Evolutionary conservation across 2,797 vertebrate genomes (phyloP).

Genomic region (Acrocephalus scirpaceus): DNA sequence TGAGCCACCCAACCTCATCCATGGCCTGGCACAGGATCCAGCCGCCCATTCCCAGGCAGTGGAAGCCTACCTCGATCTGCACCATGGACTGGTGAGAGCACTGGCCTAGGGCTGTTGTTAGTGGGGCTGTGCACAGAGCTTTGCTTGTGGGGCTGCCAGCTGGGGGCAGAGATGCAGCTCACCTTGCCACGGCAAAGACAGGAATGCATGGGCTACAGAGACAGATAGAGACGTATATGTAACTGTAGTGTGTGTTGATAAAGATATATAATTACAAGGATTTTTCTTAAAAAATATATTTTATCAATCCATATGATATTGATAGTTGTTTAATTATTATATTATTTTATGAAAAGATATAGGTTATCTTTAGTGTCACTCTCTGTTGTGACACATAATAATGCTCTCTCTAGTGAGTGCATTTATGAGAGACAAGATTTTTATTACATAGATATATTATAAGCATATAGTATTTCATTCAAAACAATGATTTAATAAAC

Average conservation of each 20-base stretch:
- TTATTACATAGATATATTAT: neutral
- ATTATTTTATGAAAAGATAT: neutral
- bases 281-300: neutral
- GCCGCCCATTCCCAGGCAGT: no score
- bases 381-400: no score
- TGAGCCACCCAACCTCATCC: neutral
- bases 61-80: fast-evolving
- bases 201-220: fast-evolving
- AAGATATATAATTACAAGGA: no score
- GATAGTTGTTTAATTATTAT: neutral
- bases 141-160: neutral
- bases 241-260: neutral
- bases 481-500: neutral
- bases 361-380: neutral
- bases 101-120: fast-evolving
- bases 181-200: fast-evolving
- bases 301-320: no score
- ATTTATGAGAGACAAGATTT: neutral
- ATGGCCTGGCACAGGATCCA: fast-evolving
- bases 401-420: no score
- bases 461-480: neutral
- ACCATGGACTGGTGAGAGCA: fast-evolving
- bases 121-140: fast-evolving
- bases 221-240: neutral
- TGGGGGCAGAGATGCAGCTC: neutral